Evolutionary conservation across 2,797 vertebrate genomes (phyloP).

Genomic region (Sarcophilus harrisii): DNA sequence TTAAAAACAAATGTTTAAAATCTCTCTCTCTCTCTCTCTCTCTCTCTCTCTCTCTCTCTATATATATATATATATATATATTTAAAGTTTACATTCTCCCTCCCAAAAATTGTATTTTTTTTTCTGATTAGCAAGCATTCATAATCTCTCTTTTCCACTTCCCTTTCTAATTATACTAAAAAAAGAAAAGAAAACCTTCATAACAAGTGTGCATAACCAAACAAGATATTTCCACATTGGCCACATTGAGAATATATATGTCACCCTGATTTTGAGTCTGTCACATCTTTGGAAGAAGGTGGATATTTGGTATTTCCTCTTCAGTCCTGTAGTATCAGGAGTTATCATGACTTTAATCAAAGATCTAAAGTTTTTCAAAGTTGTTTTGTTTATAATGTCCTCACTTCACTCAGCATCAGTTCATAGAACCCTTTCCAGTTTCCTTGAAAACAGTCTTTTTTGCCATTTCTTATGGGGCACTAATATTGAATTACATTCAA

Average conservation of each 20-base stretch:
- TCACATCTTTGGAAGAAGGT: not conserved
- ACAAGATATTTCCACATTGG: not conserved
- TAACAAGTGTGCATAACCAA: not conserved
- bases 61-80: too few species aligned
- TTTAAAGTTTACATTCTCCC: not conserved
- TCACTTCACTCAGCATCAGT: not conserved
- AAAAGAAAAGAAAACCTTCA: not conserved
- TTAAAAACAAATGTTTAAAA: too few species aligned
- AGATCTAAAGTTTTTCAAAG: not conserved
- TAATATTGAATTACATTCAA: not conserved
- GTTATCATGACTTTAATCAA: not conserved
- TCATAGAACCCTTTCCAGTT: not conserved
- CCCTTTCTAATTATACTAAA: not conserved
- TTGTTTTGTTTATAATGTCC: not conserved
- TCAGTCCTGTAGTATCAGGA: not conserved
- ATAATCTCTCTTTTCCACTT: not conserved
- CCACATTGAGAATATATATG: not conserved
- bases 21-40: too few species aligned
- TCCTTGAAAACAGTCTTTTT: not conserved
- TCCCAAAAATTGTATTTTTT: not conserved
- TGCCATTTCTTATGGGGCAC: not conserved
- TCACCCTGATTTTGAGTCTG: not conserved
- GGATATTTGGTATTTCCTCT: not conserved
- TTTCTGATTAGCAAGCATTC: not conserved
- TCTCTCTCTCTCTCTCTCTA: too few species aligned